phyloP scores from a whole-genome alignment of 2,113 vertebrate genomes.

The Mus spicilegus region DNA sequence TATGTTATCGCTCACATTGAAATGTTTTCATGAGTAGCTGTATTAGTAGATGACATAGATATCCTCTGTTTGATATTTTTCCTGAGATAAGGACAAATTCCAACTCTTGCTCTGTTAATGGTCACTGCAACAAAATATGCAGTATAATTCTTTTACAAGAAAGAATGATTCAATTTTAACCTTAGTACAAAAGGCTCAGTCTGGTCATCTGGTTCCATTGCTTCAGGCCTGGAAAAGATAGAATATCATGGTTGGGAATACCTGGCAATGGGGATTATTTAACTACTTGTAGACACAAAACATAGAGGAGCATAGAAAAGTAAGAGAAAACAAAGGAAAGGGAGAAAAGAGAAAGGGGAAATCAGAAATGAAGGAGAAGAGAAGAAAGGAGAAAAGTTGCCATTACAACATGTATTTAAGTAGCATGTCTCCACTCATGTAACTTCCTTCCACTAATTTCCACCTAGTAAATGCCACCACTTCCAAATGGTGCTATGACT shows the following conservation, averaged over 20 bases:
- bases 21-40: not conserved
- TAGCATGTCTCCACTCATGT: rapidly evolving
- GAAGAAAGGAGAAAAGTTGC: not conserved
- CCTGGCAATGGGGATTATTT: not conserved
- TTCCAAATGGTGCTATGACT: not conserved
- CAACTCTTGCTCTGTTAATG: not conserved
- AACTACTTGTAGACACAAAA: not conserved
- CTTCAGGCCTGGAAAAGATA: not conserved
- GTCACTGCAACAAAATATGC: not conserved
- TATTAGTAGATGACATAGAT: not conserved
- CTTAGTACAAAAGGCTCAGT: not conserved
- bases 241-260: not conserved
- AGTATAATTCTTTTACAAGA: not conserved
- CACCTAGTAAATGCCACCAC: too few relatives aligned
- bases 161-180: not conserved
- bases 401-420: not conserved
- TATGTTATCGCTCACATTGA: not conserved
- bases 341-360: not conserved
- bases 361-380: not conserved
- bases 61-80: not conserved
- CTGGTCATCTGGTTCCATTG: not conserved
- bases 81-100: not conserved
- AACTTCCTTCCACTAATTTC: not conserved
- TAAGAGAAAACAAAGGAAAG: not conserved
- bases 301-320: not conserved